Evolutionary conservation across 1,140 invertebrate species (phyloP), one percentile per base, ranked within the genome.

Genomic region (Heliconius melpomene): DNA sequence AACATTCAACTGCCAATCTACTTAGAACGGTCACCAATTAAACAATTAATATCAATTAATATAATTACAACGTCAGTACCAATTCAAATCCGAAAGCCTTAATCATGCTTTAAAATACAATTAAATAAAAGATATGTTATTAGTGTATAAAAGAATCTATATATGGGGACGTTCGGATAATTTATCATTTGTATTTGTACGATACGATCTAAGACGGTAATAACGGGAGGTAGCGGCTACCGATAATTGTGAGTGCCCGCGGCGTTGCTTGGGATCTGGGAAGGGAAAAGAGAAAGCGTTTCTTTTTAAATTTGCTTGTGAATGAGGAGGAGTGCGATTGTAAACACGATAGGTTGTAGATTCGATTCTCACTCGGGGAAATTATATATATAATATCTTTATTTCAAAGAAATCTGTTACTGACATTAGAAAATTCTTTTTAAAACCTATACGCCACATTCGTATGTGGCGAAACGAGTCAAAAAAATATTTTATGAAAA

Each of bases 221-320:
- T 76, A 76, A 78, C 70, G 60, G 66, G 66, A 72, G 76, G 76
- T 72, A 72, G 66, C 66, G 50, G 76, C 76, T 78, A 78, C 76
- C 46, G 76, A 78, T 66, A 78, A 72, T 77, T 78, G 76, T 78
- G 72, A 38, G 23, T 46, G 76, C 76, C 70, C 76, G 46, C 66
- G 76, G 76, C 76, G 29, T 29, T 74, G 77, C 60, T 83, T 77
- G 75, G 72, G 75, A 76, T 77, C n/a, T 29, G 60, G 60, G 60
- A 66, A 66, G 60, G n/a, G 23, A 66, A 26, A 66, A 26, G 60
- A 66, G 60, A 66, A 66, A 66, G 60, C 23, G 60, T 52, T 52
- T 52, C 18, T 52, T 52, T 52, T 52, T 52, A 18, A 20, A 7
- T 20, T 18, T 52, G 6, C 16, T 16, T 52, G 50, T 52, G 50